Percentiles rank a stretch among this genome's conserved stretches.
Conservation (phyloP, 2,888 invertebrate species). For the Psylliodes chrysocephalus region DNA sequence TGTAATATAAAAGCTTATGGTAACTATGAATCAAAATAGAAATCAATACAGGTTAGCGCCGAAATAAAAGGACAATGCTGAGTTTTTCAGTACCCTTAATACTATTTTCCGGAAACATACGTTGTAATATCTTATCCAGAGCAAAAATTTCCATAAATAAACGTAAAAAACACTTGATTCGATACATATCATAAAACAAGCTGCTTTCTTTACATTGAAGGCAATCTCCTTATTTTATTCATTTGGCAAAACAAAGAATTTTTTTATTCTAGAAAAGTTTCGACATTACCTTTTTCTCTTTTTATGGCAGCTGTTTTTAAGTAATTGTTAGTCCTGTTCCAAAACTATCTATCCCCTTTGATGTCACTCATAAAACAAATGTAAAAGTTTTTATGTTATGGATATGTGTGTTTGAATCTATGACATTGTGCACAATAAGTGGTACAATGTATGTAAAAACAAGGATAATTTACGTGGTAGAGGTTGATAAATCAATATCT, state of each 20-base stretch:
- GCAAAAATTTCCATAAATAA: conserved; percentile 48
- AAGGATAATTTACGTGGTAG: not conserved
- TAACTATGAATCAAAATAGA: too few relatives aligned
- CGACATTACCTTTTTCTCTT: not conserved
- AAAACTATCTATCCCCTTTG: not conserved
- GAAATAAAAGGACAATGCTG: too few relatives aligned
- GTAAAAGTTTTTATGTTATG: conserved; percentile 4
- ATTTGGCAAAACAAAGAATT: not conserved
- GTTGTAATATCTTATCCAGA: conserved; percentile 34
- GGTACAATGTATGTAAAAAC: too few relatives aligned
- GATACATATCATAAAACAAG: conserved; percentile 47
- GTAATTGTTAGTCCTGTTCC: not conserved
- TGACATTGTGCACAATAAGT: not conserved
- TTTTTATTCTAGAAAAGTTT: conserved; percentile 1
- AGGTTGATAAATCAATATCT: too few relatives aligned
- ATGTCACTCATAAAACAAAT: not conserved
- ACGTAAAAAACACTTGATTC: conserved; percentile 46
- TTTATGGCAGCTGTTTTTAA: conserved; percentile 5
- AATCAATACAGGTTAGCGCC: too few relatives aligned
- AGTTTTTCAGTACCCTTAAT: too few relatives aligned
- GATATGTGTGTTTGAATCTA: not conserved
- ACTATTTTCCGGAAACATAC: conserved; percentile 36
- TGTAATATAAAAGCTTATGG: too few relatives aligned
- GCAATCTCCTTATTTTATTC: not conserved
- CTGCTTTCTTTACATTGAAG: conserved; percentile 11